Percentiles rank a stretch among this genome's conserved stretches.
These are phyloP conservation scores for Lepus townsendii DNA, from an alignment of 2,797 vertebrate species.

Conservation along the genomic window DNA sequence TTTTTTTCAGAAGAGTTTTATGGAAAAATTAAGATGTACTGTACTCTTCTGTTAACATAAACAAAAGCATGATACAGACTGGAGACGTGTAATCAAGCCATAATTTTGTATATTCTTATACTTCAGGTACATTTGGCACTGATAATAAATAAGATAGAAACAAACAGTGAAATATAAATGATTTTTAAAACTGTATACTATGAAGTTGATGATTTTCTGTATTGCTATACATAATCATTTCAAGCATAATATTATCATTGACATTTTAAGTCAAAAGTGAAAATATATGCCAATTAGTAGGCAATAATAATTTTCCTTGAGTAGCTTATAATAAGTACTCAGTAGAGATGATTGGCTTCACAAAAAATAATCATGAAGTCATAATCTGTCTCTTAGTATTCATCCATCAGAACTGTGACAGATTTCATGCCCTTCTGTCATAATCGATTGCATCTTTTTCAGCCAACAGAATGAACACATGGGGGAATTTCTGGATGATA, in stretches of 20 bases:
- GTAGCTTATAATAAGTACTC: slow-evolving; percentile 35
- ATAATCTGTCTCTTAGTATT: slow-evolving; percentile 61
- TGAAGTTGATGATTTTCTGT: background rate
- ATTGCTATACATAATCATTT: slow-evolving; percentile 15
- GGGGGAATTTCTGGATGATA: slow-evolving; percentile 55
- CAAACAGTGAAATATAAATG: background rate
- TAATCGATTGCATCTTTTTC: slow-evolving; percentile 65
- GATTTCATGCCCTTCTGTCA: slow-evolving; percentile 72
- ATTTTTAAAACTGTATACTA: background rate
- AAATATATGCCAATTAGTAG: slow-evolving; percentile 47
- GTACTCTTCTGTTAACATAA: background rate
- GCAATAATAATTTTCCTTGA: slow-evolving; percentile 57
- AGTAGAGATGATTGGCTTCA: slow-evolving; percentile 57
- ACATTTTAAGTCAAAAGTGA: slow-evolving; percentile 63
- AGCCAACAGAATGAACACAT: slow-evolving; percentile 64
- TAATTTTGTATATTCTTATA: background rate
- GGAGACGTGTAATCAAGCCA: background rate
- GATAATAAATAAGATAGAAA: background rate
- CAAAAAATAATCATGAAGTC: slow-evolving; percentile 65
- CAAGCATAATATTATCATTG: slow-evolving; percentile 44
- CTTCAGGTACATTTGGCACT: background rate
- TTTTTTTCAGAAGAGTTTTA: background rate
- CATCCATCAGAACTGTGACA: slow-evolving; percentile 67
- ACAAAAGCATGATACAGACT: background rate
- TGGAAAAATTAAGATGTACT: background rate